phyloP scores from a whole-genome alignment of 2,113 vertebrate genomes.

The Oxygymnocypris stewartii region DNA sequence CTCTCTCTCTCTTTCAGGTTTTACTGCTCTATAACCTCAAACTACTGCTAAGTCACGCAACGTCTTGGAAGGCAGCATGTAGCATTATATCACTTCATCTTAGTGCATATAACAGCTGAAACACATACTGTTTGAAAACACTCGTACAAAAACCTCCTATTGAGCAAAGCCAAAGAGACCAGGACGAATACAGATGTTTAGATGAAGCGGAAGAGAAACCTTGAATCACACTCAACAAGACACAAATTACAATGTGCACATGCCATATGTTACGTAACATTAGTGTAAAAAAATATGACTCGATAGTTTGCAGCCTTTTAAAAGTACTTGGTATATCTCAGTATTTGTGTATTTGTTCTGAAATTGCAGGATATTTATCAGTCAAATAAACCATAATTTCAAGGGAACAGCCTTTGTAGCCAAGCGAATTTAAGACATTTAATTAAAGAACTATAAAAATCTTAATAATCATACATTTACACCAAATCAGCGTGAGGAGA shows the following conservation, averaged over 20 bases:
- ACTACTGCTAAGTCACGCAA: not conserved
- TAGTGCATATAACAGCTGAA: not conserved
- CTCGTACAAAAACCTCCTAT: not conserved
- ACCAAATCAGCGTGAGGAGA: not conserved
- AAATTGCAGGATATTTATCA: not conserved
- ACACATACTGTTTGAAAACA: constrained; percentile 10
- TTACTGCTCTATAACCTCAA: not conserved
- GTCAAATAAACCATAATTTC: not conserved
- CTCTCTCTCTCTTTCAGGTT: not conserved
- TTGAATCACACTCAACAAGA: no score
- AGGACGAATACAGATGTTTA: not conserved
- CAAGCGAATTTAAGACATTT: no score
- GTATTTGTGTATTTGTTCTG: no score
- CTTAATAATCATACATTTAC: not conserved
- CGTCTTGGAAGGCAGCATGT: not conserved
- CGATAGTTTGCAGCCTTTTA: not conserved
- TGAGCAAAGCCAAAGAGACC: not conserved
- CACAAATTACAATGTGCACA: not conserved
- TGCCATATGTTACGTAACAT: not conserved
- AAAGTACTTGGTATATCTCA: not conserved
- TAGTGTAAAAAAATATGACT: not conserved
- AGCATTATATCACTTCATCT: not conserved
- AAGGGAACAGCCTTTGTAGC: no score
- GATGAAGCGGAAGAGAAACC: not conserved
- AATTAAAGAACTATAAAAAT: no score